Percentiles rank a stretch among this genome's conserved stretches.
These are phyloP conservation scores for Synodontis membranacea DNA, from an alignment of 2,113 vertebrate species.

Conservation along the genomic window DNA sequence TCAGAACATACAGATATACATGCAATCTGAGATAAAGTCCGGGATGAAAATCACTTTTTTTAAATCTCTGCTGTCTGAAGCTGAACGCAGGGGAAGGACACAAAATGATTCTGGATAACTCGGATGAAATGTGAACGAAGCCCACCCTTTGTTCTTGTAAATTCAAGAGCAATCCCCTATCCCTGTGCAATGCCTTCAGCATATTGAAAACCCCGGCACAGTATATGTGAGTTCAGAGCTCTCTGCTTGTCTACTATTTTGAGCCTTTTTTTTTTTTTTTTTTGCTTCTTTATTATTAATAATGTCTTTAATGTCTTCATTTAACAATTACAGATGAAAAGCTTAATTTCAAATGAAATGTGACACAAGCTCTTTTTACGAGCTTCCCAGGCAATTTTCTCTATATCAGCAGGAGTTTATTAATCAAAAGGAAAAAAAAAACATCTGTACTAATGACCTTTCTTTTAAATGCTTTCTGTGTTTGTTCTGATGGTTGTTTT, in stretches of 20 bases:
- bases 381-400: background rate
- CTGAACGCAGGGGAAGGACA: background rate
- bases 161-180: conserved; percentile 49
- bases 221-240: conserved; percentile 33
- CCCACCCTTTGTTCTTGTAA: conserved; percentile 43
- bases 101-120: conserved; percentile 29
- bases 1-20: background rate
- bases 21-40: background rate
- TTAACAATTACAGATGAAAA: conserved; percentile 17
- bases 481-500: conserved; percentile 2
- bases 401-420: background rate
- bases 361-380: background rate
- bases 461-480: background rate
- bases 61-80: background rate
- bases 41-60: background rate
- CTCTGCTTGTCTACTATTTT: conserved; percentile 1
- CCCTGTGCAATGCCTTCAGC: conserved; percentile 6
- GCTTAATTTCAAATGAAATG: background rate
- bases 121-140: conserved; percentile 44
- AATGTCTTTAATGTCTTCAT: conserved; percentile 31
- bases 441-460: conserved; percentile 10
- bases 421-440: conserved; percentile 10
- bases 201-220: background rate
- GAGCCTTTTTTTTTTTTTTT: background rate
- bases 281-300: background rate